Base-by-base conservation (phyloP, 1,140 invertebrate species). In the Alviniconcha marisindica region DNA sequence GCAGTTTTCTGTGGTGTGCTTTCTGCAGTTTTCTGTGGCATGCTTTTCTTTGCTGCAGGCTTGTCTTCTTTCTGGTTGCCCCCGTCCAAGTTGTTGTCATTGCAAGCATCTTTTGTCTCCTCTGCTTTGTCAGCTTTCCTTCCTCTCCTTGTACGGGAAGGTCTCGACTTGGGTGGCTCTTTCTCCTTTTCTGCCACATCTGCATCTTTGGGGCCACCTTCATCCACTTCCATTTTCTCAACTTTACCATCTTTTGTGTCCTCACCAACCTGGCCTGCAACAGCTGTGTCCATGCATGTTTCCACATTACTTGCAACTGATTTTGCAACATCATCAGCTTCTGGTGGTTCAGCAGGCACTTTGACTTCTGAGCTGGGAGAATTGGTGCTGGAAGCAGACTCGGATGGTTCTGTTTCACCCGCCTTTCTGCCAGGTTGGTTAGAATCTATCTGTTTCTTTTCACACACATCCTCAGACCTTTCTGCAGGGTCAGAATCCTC, bases 171-270 rank as follows among this genome's bases (percentile, higher is more conserved):
- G 3, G 15, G 5, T 36, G 44, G 40, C 74, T 31, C n/a, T 42
- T 1, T 78, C n/a, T 40, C 60, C 81, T 77, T 77, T n/a, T 38
- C 76, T n/a, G 48, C 33, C 38, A 33, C 51, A n/a, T 21, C 76
- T 56, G 24, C 7, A 7, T 24, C 40, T 77, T 48, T 60, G 51
- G 33, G 76, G 38, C 38, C 40, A 15, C 4, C 38, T 77, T 14
- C 48, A 28, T 7, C 69, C 31, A 28, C 51, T 77, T 74, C n/a
- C 24, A 24, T 48, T 77, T 81, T 56, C 31, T 66, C 78, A 36
- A 24, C 51, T 18, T 76, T 81, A 21, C 18, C 77, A 63, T 84
- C 71, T 60, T 40, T n/a, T n/a, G n/a, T n/a, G n/a, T n/a, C n/a
- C n/a, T n/a, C n/a, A n/a, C n/a, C n/a, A n/a, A n/a, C n/a, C n/a